These are phyloP conservation scores for Pogoniulus pusillus DNA, from an alignment of 2,797 vertebrate genomes.

Conservation along the genomic window DNA sequence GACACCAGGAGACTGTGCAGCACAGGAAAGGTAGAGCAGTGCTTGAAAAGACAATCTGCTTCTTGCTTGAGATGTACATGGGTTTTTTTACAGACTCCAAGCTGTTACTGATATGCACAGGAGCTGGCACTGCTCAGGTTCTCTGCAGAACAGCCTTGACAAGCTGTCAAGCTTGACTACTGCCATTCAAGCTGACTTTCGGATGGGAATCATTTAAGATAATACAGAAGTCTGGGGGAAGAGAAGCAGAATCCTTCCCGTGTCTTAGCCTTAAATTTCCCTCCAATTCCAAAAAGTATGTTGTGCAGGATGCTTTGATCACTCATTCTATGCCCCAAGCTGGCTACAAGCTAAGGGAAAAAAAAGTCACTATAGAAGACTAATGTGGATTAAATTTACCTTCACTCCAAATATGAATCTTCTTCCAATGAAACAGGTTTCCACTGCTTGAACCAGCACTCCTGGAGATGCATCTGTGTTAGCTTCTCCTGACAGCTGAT, in stretches of 20 bases:
- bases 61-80: not conserved
- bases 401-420: conserved; percentile 91
- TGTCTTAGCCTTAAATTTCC: not conserved
- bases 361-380: not conserved
- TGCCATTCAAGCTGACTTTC: conserved; percentile 24
- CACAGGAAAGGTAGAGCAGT: not conserved
- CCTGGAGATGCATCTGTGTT: conserved; percentile 54
- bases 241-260: not conserved
- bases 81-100: not conserved
- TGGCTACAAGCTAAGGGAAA: not conserved
- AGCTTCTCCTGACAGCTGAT: conserved; percentile 59
- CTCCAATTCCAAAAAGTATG: not conserved
- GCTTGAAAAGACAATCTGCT: not conserved
- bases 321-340: not conserved
- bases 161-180: conserved; percentile 30
- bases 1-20: not conserved
- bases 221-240: not conserved
- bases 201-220: not conserved
- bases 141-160: conserved; percentile 19
- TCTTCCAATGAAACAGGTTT: conserved; percentile 89
- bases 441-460: conserved; percentile 83
- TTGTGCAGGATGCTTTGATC: not conserved
- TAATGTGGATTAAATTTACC: conserved; percentile 74
- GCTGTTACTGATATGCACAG: conserved; percentile 5
- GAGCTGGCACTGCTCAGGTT: conserved; percentile 28